phyloP scores from a whole-genome alignment of 2,113 vertebrate species.

The Ciconia stormi region DNA sequence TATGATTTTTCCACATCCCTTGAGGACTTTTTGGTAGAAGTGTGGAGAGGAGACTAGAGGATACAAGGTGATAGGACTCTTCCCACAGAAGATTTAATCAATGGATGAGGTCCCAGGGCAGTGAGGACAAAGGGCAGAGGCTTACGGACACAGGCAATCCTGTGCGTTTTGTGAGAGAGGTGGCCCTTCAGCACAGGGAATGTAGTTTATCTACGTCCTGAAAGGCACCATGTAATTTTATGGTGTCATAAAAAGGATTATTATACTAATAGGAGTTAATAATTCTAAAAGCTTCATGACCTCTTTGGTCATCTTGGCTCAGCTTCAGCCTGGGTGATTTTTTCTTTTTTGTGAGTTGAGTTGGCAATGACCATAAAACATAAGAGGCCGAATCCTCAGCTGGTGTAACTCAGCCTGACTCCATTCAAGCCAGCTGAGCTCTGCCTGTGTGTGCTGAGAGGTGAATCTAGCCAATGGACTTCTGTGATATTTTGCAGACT shows the following conservation, averaged over 20 bases:
- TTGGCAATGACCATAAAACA: not conserved
- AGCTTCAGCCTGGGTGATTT: not conserved
- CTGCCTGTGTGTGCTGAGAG: not conserved
- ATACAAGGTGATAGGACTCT: not conserved
- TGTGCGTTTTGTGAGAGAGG: not conserved
- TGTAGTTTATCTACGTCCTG: conserved; percentile 26
- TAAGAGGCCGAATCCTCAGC: not conserved
- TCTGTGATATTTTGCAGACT: not conserved
- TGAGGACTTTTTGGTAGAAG: not conserved
- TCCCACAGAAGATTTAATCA: not conserved
- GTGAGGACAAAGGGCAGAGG: not conserved
- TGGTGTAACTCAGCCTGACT: not conserved
- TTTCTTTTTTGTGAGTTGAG: not conserved
- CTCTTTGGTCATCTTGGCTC: conserved; percentile 57
- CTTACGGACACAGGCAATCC: not conserved
- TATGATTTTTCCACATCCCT: not conserved
- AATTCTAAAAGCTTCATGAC: conserved; percentile 53
- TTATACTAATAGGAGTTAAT: conserved; percentile 61
- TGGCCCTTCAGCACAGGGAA: not conserved
- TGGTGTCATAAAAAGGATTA: conserved; percentile 50
- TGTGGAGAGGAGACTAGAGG: not conserved
- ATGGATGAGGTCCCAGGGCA: not conserved
- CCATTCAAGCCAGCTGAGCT: not conserved
- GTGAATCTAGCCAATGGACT: not conserved
- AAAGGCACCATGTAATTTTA: conserved; percentile 55